Evolutionary conservation across 2,888 invertebrate genomes (phyloP).

Genomic region (Hydrotaea cyrtoneurina): DNA sequence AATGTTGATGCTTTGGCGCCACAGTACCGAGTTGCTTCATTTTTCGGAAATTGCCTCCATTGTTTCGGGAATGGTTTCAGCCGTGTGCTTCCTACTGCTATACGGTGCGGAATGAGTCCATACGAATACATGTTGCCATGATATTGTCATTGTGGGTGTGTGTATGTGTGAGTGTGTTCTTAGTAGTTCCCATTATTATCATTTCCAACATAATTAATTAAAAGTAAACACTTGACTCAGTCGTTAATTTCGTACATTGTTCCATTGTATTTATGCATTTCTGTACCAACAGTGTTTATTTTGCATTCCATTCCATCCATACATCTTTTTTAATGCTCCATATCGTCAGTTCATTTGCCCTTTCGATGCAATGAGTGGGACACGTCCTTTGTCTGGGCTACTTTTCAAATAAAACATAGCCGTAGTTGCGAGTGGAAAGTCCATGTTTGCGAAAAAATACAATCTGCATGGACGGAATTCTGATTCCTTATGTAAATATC

Average conservation of each 20-base stretch:
- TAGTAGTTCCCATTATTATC: constrained; percentile 60
- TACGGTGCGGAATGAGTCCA: neutral
- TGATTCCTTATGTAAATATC: constrained; percentile 9
- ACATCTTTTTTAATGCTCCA: constrained; percentile 7
- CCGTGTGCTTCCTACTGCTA: too few species aligned
- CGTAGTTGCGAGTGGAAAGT: constrained; percentile 16
- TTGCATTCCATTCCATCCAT: constrained; percentile 50
- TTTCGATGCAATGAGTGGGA: neutral
- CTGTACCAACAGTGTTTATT: constrained; percentile 47
- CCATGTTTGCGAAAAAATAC: constrained; percentile 6
- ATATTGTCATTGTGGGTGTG: neutral
- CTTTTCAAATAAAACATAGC: constrained; percentile 14
- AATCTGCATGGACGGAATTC: neutral
- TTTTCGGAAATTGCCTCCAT: too few species aligned
- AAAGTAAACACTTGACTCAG: constrained; percentile 62
- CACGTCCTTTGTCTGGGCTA: neutral
- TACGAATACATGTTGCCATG: neutral
- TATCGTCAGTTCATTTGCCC: constrained; percentile 42
- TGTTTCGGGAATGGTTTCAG: too few species aligned
- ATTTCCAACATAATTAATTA: constrained; percentile 64
- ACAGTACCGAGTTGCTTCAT: too few species aligned
- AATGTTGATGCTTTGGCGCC: too few species aligned
- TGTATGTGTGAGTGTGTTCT: constrained; percentile 36
- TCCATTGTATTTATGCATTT: constrained; percentile 49
- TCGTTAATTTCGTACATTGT: constrained; percentile 58